phyloP scores from a whole-genome alignment of 2,888 invertebrate species.

The Idaea straminata region DNA sequence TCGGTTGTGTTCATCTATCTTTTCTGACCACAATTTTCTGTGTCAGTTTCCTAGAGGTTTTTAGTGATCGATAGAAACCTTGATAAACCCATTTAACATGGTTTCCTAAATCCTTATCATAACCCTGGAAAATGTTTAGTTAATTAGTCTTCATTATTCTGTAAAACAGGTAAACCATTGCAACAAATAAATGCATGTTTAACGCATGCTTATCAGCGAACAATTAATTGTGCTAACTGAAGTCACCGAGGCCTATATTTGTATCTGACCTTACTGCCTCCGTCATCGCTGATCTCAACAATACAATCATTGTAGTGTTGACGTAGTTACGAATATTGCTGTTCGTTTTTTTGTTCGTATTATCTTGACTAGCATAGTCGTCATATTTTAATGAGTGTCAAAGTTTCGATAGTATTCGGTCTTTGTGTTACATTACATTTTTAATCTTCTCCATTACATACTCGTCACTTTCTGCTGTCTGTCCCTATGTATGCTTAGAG shows the following conservation, averaged over 20 bases:
- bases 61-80: too few relatives aligned
- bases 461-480: too few relatives aligned
- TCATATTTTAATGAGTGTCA: not conserved
- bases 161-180: not conserved
- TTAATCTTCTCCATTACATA: too few relatives aligned
- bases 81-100: too few relatives aligned
- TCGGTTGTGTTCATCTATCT: too few relatives aligned
- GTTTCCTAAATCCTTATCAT: too few relatives aligned
- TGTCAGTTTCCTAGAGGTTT: too few relatives aligned
- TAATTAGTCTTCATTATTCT: not conserved
- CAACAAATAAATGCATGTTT: not conserved
- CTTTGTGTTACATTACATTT: not conserved
- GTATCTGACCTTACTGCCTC: conserved; percentile 25
- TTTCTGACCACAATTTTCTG: too few relatives aligned
- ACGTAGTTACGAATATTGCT: conserved; percentile 17
- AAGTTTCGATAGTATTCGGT: not conserved
- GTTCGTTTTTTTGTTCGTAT: conserved; percentile 3
- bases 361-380: conserved; percentile 3
- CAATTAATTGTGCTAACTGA: conserved; percentile 9
- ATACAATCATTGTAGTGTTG: conserved; percentile 25
- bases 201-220: conserved; percentile 10
- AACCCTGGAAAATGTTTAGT: not conserved
- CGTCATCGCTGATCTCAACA: conserved; percentile 35
- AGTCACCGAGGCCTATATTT: conserved; percentile 17
- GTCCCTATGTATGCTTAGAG: too few relatives aligned